Percentiles rank a stretch among this genome's conserved stretches.
Conservation (phyloP, 2,888 invertebrate genomes). For the Venusia cambrica region DNA sequence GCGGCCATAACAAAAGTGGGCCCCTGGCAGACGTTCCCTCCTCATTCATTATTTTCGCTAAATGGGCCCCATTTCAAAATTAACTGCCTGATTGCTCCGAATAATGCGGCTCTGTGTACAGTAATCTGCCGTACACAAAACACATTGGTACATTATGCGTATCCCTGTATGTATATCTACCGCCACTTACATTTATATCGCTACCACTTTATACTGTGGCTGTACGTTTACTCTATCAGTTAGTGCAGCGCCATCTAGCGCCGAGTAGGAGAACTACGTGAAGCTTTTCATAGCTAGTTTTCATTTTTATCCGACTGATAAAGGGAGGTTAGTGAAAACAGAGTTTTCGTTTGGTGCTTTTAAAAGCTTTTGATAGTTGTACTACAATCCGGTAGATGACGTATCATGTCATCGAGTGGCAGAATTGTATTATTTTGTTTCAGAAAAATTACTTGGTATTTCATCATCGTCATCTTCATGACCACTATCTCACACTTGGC, state of each 20-base stretch:
- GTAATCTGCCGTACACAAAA: constrained; percentile 32
- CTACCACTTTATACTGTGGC: background rate
- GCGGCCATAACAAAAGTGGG: constrained; percentile 49
- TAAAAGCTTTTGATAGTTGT: constrained; percentile 9
- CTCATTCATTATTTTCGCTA: constrained; percentile 65
- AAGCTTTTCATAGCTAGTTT: background rate
- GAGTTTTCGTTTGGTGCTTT: background rate
- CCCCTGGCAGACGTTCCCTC: constrained; percentile 44
- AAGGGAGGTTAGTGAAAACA: too few relatives aligned
- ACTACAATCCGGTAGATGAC: constrained; percentile 46
- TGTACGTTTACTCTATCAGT: background rate
- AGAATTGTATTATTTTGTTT: too few relatives aligned
- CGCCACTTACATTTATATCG: too few relatives aligned
- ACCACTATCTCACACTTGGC: too few relatives aligned
- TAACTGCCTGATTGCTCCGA: constrained; percentile 72
- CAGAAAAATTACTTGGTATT: too few relatives aligned
- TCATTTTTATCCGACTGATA: too few relatives aligned
- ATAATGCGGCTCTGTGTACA: constrained; percentile 55
- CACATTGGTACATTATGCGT: constrained; percentile 6
- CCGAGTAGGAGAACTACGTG: constrained; percentile 35
- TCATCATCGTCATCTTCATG: too few relatives aligned
- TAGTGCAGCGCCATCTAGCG: constrained; percentile 48
- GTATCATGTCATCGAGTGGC: too few relatives aligned
- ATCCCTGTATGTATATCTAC: background rate
- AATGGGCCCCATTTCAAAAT: constrained; percentile 71